Base-by-base conservation (phyloP, 1,140 invertebrate genomes). In the Caerostris darwini region DNA sequence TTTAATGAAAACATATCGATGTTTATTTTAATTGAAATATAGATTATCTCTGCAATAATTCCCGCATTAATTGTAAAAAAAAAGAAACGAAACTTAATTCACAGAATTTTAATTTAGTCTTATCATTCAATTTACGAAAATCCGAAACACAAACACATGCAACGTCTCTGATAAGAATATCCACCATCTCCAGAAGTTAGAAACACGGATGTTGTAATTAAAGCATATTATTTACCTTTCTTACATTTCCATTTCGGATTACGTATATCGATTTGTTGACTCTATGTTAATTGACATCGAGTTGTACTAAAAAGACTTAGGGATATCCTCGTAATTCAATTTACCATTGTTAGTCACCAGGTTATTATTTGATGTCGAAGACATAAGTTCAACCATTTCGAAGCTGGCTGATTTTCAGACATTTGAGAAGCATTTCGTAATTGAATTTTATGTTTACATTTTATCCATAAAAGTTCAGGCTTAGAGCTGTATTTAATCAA, bases 171-270 rank as follows among this genome's bases (percentile, higher is more conserved):
- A 77, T 77, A 77, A 77, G 69, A 4, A 3, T 14, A 10, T 77
- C 10, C 19, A 0, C 0, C 12, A 10, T 77, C 69, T 3, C 7
- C 69, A 77, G 50, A 50, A 77, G 69, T 77, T 34, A 14, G 34
- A 50, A 77, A 77, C 34, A 77, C 34, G 69, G 7, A 8, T 12
- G 8, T 34, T 77, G 69, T 77, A 77, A 77, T 77, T 77, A 77
- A 77, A 77, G 50, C 12, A 34, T 77, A 19, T 77, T 77, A 77
- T 77, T 77, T 77, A 12, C 34, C 34, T 77, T 77, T 77, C 69
- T 77, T 77, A 4, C 34, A 77, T 77, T 77, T 77, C 69, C 69
- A 77, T 77, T 77, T 77, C 50, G 19, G 34, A 77, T 77, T 77
- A 12, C 69, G 69, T 50, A 34, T 77, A 77, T 53, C 10, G 69